Conservation (phyloP, 2,888 invertebrate species). For the Hermaeophaga mercurialis region DNA sequence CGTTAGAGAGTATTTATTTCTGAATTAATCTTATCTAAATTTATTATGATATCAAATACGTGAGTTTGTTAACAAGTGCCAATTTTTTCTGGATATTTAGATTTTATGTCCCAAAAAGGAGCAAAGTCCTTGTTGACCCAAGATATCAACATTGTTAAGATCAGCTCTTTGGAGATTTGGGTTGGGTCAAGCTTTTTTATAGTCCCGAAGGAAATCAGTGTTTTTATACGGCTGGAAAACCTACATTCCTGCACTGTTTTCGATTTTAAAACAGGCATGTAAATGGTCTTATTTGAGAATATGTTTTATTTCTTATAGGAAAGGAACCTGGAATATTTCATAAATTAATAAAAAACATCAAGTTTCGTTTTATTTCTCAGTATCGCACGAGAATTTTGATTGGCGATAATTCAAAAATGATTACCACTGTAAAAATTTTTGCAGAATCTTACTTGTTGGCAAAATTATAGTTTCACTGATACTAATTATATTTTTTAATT, state of each 20-base stretch:
- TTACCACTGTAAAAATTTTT: too few species aligned
- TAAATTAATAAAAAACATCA: too few species aligned
- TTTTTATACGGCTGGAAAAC: conserved; percentile 21
- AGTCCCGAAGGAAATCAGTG: conserved; percentile 23
- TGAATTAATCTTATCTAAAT: too few species aligned
- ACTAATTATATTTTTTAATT: too few species aligned
- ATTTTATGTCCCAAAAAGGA: not conserved
- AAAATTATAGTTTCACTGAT: too few species aligned
- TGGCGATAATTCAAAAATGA: too few species aligned
- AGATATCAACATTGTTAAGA: conserved; percentile 21
- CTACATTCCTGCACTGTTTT: conserved; percentile 8
- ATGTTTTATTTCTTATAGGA: conserved; percentile 24
- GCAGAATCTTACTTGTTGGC: too few species aligned
- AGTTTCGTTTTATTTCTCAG: too few species aligned
- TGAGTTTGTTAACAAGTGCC: not conserved
- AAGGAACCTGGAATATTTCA: too few species aligned
- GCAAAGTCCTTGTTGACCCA: not conserved
- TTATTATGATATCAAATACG: too few species aligned
- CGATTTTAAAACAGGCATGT: conserved; percentile 14
- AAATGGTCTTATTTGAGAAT: conserved; percentile 8
- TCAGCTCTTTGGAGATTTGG: conserved; percentile 15
- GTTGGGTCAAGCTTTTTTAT: conserved; percentile 20
- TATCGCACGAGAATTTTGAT: too few species aligned
- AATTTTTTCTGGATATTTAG: not conserved
- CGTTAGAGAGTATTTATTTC: too few species aligned